Conservation (phyloP, 2,113 vertebrate genomes). For the Leptodactylus fuscus region DNA sequence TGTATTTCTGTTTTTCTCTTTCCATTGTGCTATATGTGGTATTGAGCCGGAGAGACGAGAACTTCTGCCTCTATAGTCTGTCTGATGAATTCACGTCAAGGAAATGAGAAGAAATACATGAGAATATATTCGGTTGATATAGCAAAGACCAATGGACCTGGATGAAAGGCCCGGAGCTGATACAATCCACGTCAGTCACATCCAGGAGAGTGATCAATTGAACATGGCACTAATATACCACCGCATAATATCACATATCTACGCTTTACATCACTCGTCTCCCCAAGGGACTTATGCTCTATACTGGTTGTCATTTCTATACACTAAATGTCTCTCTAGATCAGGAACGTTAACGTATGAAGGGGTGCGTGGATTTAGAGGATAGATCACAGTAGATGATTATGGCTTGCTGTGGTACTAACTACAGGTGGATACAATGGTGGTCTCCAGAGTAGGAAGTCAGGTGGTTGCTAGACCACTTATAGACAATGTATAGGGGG, state of each 20-base stretch:
- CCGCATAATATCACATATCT: not conserved
- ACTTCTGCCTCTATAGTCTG: slow-evolving; percentile 9
- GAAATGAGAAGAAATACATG: not conserved
- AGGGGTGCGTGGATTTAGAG: too few species aligned
- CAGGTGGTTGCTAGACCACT: too few species aligned
- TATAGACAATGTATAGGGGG: too few species aligned
- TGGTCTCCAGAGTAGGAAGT: too few species aligned
- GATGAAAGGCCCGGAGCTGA: not conserved
- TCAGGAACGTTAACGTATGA: not conserved
- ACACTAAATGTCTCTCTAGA: not conserved
- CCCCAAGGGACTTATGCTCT: not conserved
- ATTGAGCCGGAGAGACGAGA: not conserved
- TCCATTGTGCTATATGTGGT: not conserved
- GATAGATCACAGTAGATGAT: not conserved
- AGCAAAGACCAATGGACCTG: not conserved
- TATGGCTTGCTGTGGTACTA: too few species aligned
- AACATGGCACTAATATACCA: slow-evolving; percentile 3
- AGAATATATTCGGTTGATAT: not conserved
- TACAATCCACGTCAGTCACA: not conserved
- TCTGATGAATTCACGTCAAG: not conserved
- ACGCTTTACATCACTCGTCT: not conserved
- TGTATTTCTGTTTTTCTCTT: not conserved
- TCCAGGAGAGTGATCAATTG: too few species aligned
- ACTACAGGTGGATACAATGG: too few species aligned
- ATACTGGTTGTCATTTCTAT: not conserved